phyloP scores from a whole-genome alignment of 2,113 vertebrate species.

The Lamprologus callipterus region DNA sequence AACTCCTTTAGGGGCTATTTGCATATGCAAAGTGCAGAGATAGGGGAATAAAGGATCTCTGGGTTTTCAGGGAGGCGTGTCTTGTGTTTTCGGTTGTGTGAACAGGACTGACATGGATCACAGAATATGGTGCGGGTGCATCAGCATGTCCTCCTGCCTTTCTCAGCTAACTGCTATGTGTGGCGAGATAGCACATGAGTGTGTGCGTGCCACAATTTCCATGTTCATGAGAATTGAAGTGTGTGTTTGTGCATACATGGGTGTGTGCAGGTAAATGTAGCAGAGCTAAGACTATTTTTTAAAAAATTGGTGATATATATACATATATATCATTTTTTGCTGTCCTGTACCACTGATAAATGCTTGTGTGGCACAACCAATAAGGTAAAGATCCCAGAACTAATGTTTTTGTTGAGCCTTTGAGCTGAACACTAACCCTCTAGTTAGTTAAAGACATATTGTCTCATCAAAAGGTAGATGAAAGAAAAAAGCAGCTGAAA shows the following conservation, averaged over 20 bases:
- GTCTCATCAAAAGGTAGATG: neutral
- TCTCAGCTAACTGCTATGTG: neutral
- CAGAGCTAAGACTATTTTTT: neutral
- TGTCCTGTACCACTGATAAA: neutral
- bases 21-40: slow-evolving; percentile 44
- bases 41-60: slow-evolving; percentile 20
- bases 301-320: neutral
- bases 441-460: neutral
- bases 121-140: slow-evolving; percentile 1
- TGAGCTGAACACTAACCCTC: neutral
- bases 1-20: slow-evolving; percentile 22
- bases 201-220: neutral
- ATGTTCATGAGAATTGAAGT: neutral
- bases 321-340: neutral
- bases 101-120: slow-evolving; percentile 39
- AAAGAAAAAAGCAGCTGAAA: neutral
- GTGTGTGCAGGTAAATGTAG: neutral
- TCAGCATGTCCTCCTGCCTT: slow-evolving; percentile 8
- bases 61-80: slow-evolving; percentile 8
- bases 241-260: neutral
- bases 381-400: neutral
- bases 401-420: neutral
- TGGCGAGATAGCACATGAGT: neutral
- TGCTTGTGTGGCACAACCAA: neutral
- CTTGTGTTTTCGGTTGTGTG: neutral